Percentiles rank a stretch among this genome's conserved stretches.
These are phyloP conservation scores for Uloborus diversus DNA, from an alignment of 1,140 invertebrate genomes.

Conservation along the genomic window DNA sequence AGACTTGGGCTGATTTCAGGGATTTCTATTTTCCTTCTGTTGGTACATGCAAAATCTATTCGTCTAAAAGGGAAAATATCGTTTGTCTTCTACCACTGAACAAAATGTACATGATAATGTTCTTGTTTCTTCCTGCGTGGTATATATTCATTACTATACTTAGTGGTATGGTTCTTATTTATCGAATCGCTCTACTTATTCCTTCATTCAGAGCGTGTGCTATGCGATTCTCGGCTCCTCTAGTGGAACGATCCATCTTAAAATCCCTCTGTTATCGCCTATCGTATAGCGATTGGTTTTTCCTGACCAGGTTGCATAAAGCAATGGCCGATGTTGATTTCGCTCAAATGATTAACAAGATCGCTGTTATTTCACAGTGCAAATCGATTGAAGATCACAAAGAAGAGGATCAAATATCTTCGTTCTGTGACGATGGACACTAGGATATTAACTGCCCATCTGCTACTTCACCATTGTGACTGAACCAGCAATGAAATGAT, in stretches of 20 bases:
- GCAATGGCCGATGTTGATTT: slow-evolving; percentile 33
- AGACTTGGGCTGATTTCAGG: slow-evolving; percentile 21
- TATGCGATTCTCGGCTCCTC: neutral
- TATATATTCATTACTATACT: slow-evolving; percentile 19
- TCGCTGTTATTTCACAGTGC: neutral
- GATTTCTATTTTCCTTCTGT: slow-evolving; percentile 28
- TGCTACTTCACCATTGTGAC: slow-evolving; percentile 15
- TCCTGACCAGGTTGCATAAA: slow-evolving; percentile 23
- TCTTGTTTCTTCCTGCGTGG: slow-evolving; percentile 36
- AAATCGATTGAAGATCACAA: neutral
- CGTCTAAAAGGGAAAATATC: neutral
- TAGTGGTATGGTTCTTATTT: slow-evolving; percentile 9
- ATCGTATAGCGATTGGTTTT: slow-evolving; percentile 34
- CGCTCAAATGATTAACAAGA: slow-evolving; percentile 36
- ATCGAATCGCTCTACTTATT: neutral
- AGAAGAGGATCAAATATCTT: neutral
- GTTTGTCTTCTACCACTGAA: slow-evolving; percentile 14
- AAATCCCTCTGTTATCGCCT: slow-evolving; percentile 15
- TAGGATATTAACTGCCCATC: neutral
- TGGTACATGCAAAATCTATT: neutral
- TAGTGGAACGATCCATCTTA: neutral
- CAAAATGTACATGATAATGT: slow-evolving; percentile 23
- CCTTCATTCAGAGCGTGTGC: neutral
- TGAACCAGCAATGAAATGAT: too few species aligned
- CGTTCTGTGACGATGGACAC: neutral